Conservation (phyloP, 2,888 invertebrate species). For the Malthinus seriepunctatus region DNA sequence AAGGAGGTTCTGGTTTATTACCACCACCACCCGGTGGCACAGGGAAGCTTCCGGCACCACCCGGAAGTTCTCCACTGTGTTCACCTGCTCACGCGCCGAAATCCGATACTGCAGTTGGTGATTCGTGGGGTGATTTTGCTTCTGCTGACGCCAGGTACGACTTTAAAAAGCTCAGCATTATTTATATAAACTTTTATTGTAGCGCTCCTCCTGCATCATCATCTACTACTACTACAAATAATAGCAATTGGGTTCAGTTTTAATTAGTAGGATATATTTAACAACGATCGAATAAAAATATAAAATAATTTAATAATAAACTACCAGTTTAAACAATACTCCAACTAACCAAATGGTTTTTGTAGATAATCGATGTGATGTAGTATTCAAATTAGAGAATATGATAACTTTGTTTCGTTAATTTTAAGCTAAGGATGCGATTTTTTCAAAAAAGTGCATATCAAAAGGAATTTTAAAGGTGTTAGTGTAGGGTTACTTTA, state of each 20-base stretch:
- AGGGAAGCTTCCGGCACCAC: conserved; percentile 76
- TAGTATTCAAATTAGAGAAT: too few relatives aligned
- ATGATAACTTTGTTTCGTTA: too few relatives aligned
- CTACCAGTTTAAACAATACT: too few relatives aligned
- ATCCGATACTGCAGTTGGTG: conserved; percentile 51
- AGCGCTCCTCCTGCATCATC: conserved; percentile 35
- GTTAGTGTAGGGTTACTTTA: too few relatives aligned
- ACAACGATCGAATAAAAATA: too few relatives aligned
- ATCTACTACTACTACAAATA: conserved; percentile 44
- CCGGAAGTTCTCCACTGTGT: conserved; percentile 78
- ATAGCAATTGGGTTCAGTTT: conserved; percentile 50
- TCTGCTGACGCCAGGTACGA: conserved; percentile 58
- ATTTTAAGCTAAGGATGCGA: too few relatives aligned
- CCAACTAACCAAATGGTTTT: too few relatives aligned
- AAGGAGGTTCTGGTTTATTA: conserved; percentile 57
- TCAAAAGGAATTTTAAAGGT: too few relatives aligned
- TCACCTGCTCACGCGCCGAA: conserved; percentile 62
- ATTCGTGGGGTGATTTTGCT: conserved; percentile 82
- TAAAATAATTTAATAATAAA: too few relatives aligned
- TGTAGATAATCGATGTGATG: too few relatives aligned
- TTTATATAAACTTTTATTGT: background rate
- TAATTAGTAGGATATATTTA: background rate
- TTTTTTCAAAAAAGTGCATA: too few relatives aligned
- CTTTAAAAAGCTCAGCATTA: background rate
- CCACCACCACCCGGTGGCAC: conserved; percentile 83